Conservation (phyloP, 2,113 vertebrate species). For the Carollia perspicillata region DNA sequence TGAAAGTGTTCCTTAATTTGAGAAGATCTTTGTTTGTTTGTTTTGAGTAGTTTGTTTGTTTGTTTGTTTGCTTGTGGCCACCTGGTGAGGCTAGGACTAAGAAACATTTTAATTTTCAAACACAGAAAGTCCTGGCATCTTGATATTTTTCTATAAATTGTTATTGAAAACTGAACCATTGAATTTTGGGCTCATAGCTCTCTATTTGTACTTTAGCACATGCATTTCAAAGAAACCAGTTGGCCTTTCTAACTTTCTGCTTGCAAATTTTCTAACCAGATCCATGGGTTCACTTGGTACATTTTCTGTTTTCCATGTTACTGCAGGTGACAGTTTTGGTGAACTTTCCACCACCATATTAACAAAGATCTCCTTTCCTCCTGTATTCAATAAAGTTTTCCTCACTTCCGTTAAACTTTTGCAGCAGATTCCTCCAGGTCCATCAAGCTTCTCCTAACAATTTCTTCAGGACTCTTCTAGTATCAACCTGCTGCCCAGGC, state of each 20-base stretch:
- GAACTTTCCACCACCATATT: not conserved
- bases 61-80: not conserved
- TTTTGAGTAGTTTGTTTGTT: not conserved
- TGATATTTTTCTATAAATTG: conserved; percentile 1
- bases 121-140: not conserved
- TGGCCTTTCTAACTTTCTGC: not conserved
- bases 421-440: not conserved
- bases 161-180: not conserved
- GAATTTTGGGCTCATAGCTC: not conserved
- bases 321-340: not conserved
- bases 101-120: conserved; percentile 30
- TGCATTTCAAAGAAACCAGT: not conserved
- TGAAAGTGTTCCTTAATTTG: not conserved
- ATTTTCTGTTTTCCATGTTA: not conserved
- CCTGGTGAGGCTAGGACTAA: not conserved
- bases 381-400: not conserved
- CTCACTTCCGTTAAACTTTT: not conserved
- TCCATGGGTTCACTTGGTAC: not conserved
- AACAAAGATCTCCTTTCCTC: not conserved
- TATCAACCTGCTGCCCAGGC: not conserved
- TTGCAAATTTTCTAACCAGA: not conserved
- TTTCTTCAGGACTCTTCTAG: not conserved
- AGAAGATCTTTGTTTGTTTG: not conserved
- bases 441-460: not conserved
- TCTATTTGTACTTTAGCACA: not conserved